Base-by-base conservation (phyloP, 2,888 invertebrate species). In the Cristatella mucedo region DNA sequence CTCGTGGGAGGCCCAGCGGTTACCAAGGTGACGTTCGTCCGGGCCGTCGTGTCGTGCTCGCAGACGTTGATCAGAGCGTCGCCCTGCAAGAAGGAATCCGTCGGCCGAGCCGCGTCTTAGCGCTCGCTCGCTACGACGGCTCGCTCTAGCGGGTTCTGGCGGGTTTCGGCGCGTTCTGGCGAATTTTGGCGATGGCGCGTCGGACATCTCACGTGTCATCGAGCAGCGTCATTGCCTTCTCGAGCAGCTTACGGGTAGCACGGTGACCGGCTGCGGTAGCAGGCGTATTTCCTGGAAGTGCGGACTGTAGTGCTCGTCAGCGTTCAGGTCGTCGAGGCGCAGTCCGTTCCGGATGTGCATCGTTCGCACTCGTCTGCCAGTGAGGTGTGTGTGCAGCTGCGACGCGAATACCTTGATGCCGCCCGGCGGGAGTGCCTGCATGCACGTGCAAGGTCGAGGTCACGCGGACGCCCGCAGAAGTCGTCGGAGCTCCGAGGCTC, bases 281-380 rank as follows among this genome's bases (percentile, higher is more conserved):
- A 78, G 72, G 44, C 93, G 71, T 53, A 95, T 95, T 69, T 95
- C 95, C 68, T 97, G 97, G 68, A 89, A 97, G 70, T 97, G 93
- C 1, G 91, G 83, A 41, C 87, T 89, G 67, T 86, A 97, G 66
- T 91, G 95, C 64, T 83, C 74, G 65, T 99, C 97, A 45, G 78
- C 72, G 67, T 95, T 93, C 13, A 99, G 67, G 36, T 59, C 60
- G 49, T 79, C 76, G 33, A 93, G 67, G 63, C 93, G 89, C 11
- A 74, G 69, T 2, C 83, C 84, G 46, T 77, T 74, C 11, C 89
- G 73, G 36, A 82, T 73, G 61, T 93, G 91, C 32, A 82, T 74
- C 0, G 93, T 95, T 59, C 76, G 72, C 1, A 89, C 80, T 44
- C 77, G 75, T 1, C 73, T 73, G 0, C 95, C 95, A 0, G 86